Evolutionary conservation across 2,888 invertebrate genomes (phyloP).

Genomic region (Conchocele bisecta): DNA sequence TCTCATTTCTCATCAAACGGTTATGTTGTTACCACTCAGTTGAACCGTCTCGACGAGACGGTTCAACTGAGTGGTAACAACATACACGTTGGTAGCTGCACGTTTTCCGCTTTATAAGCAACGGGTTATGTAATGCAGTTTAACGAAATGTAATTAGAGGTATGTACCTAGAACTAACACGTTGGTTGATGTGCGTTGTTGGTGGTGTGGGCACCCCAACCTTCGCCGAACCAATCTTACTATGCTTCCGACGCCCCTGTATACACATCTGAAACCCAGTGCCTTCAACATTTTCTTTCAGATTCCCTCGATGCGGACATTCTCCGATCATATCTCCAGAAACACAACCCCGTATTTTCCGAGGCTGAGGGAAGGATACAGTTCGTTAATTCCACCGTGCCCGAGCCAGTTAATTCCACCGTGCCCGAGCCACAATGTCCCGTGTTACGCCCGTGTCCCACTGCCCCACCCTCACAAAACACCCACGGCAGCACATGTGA

Average conservation of each 20-base stretch:
- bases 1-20: no score
- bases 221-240: neutral
- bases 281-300: conserved; percentile 20
- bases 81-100: no score
- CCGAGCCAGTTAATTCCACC: no score
- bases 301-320: conserved; percentile 64
- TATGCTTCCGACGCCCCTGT: neutral
- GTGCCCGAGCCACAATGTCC: no score
- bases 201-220: neutral
- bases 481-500: no score
- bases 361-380: conserved; percentile 65
- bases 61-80: no score
- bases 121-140: no score
- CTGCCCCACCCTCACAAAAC: no score
- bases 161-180: neutral
- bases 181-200: neutral
- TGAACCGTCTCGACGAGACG: no score
- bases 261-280: neutral
- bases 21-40: no score
- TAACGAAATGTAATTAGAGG: neutral
- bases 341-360: conserved; percentile 47
- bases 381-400: conserved; percentile 41
- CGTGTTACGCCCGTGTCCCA: no score
- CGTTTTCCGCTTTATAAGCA: no score
- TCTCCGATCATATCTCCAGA: conserved; percentile 54